Evolutionary conservation across 2,797 vertebrate genomes (phyloP).

Genomic region (Thaleichthys pacificus): DNA sequence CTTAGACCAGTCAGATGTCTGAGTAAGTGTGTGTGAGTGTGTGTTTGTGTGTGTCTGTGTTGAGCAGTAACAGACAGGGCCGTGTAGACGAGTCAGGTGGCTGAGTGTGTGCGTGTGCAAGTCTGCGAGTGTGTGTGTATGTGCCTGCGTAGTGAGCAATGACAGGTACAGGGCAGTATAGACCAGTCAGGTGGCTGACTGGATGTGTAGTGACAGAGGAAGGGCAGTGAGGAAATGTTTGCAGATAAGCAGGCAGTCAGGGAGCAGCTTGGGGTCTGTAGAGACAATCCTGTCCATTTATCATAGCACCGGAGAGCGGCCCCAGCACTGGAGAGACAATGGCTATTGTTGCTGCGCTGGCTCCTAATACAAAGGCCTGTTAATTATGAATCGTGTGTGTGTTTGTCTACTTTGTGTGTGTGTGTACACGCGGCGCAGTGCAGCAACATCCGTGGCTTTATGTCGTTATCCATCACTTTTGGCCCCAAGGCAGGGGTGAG

Average conservation of each 20-base stretch:
- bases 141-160: not conserved
- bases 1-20: no score
- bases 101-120: not conserved
- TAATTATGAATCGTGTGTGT: conserved; percentile 38
- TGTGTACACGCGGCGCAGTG: not conserved
- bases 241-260: conserved; percentile 42
- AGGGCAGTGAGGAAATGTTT: conserved; percentile 35
- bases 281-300: conserved; percentile 45
- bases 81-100: no score
- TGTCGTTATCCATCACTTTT: not conserved
- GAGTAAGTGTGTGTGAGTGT: not conserved
- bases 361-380: conserved; percentile 33
- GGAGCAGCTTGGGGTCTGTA: conserved; percentile 42
- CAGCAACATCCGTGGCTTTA: not conserved
- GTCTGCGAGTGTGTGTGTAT: not conserved
- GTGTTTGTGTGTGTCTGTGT: conserved; percentile 1
- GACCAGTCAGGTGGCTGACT: not conserved
- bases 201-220: not conserved
- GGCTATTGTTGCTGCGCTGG: conserved; percentile 28
- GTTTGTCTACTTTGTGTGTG: not conserved
- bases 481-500: not conserved
- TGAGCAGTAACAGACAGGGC: no score
- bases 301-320: conserved; percentile 37
- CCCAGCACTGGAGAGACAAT: conserved; percentile 18
- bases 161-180: not conserved